A percentile compares a stretch with the other conserved stretches of the same genome.
Evolutionary conservation across 1,140 invertebrate species (phyloP).

Genomic region (Bombus ignitus): DNA sequence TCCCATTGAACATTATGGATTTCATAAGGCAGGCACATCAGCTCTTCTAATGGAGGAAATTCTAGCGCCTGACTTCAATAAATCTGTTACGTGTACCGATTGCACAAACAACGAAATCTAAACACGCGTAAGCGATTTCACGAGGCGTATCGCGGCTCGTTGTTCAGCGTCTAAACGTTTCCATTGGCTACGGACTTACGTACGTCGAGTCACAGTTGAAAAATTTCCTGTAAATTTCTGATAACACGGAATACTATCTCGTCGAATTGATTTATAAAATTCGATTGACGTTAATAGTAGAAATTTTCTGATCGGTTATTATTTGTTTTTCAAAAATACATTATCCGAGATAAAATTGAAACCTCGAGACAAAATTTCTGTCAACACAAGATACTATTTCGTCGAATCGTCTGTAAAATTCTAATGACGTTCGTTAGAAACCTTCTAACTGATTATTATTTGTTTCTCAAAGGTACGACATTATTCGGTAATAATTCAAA

Average conservation of each 20-base stretch:
- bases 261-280: neutral
- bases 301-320: neutral
- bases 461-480: neutral
- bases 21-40: neutral
- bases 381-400: too few species aligned
- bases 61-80: neutral
- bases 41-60: neutral
- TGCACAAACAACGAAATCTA: constrained; percentile 29
- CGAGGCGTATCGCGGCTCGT: neutral
- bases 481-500: neutral
- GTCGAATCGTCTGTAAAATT: neutral
- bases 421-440: too few species aligned
- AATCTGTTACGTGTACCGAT: constrained; percentile 6
- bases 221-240: neutral
- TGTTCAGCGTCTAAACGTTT: constrained; percentile 24
- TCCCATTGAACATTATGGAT: neutral
- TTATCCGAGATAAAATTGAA: too few species aligned
- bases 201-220: neutral
- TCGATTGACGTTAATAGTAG: neutral
- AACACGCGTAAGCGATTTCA: constrained; percentile 13
- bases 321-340: neutral
- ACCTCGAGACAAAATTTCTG: too few species aligned
- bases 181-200: neutral
- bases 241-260: neutral
- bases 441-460: neutral